A percentile compares a stretch with the other conserved stretches of the same genome.
Evolutionary conservation across 2,113 vertebrate species (phyloP).

Genomic region (Trachemys scripta): DNA sequence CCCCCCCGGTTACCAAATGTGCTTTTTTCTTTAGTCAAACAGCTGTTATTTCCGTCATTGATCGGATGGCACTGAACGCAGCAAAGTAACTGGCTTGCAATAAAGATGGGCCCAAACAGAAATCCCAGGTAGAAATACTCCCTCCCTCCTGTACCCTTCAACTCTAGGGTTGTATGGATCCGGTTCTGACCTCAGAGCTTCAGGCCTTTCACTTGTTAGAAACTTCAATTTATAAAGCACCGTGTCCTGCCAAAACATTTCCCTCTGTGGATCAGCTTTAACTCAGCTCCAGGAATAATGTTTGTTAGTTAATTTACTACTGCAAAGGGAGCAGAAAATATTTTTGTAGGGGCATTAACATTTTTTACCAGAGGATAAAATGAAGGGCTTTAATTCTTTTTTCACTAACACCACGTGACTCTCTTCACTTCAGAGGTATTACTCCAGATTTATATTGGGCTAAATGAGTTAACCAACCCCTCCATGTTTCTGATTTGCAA

Average conservation of each 20-base stretch:
- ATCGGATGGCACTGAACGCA: neutral
- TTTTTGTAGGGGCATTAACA: neutral
- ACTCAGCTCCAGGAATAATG: fast-evolving
- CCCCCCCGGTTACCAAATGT: neutral
- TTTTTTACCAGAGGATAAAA: constrained; percentile 3
- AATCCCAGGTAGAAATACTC: neutral
- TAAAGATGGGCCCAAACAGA: neutral
- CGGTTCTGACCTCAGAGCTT: neutral
- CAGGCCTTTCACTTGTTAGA: neutral
- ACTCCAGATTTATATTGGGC: neutral
- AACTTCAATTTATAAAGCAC: neutral
- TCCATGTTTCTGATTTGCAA: neutral
- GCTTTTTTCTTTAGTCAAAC: neutral
- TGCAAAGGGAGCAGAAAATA: neutral
- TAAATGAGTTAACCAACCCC: constrained; percentile 10
- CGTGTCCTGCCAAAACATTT: neutral
- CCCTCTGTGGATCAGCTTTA: neutral
- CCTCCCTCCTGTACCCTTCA: fast-evolving
- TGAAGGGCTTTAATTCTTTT: constrained; percentile 35
- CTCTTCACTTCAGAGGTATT: neutral
- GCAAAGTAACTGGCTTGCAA: neutral
- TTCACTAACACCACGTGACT: constrained; percentile 17
- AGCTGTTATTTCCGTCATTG: neutral
- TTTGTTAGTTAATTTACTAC: constrained; percentile 9
- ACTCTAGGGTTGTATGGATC: neutral